Evolutionary conservation across 2,797 vertebrate genomes (phyloP), one percentile per base, ranked within the genome.

Genomic region (Parotocinclus haroldoi): DNA sequence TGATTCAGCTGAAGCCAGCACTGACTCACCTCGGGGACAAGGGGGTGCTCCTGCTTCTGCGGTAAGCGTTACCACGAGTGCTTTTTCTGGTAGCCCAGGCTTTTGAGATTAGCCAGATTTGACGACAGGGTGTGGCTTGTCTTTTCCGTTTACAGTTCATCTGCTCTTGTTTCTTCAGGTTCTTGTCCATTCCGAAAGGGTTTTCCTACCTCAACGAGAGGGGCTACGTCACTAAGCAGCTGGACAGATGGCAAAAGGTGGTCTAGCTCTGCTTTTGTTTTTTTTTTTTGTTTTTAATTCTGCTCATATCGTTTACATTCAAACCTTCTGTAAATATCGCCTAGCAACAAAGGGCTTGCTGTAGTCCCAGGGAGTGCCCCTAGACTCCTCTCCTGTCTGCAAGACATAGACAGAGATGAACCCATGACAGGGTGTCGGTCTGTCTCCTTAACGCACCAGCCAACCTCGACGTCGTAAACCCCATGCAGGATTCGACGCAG

Each of bases 241-340:
- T 99, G 86, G 97, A 99, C 78, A 96, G 95, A 78, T 99, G 97
- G 96, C 95, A 96, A 79, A 98, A 96, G 96, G 97, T 99, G 92
- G 48, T 68, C 2, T 13, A 71, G 42, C 9, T 56, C 13, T n/a
- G 7, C 8, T 10, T 53, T 42, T 7, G 9, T 42, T 42, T 4
- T 42, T 42, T 7, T 4, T 42, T 9, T 42, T 9, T 42, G 40
- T 42, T 56, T 48, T 9, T 45, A 38, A 11, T 40, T 37, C 49
- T 46, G 10, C 17, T 14, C 3, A n/a, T 38, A 0, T 36, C 11
- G 1, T n/a, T 40, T 42, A 19, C 1, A 27, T 27, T 27, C 5
- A 2, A 27, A 5, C 5, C 27, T 2, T 27, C 27, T 27, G 27
- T n/a, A n/a, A n/a, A n/a, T n/a, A n/a, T n/a, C n/a, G n/a, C n/a